Evolutionary conservation across 1,140 invertebrate genomes (phyloP).

Genomic region (Drosophila sechellia): DNA sequence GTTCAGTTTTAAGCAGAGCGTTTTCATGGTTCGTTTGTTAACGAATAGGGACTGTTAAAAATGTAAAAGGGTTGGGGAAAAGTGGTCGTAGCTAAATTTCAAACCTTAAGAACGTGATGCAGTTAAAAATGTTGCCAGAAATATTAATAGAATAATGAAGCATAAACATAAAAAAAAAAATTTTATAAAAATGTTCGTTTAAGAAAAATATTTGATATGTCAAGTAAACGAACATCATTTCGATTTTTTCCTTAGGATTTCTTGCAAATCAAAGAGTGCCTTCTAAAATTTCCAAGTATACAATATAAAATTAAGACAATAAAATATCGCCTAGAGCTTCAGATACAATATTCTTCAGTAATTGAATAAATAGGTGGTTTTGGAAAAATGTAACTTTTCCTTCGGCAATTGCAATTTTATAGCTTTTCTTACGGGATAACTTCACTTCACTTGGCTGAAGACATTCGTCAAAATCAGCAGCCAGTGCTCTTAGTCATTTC

Average conservation of each 20-base stretch:
- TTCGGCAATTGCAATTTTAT: neutral
- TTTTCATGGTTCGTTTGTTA: slow-evolving; percentile 37
- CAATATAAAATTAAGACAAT: too few species aligned
- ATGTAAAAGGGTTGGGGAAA: neutral
- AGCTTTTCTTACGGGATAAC: slow-evolving; percentile 12
- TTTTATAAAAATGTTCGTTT: too few species aligned
- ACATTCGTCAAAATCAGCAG: slow-evolving; percentile 26
- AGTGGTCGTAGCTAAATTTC: neutral
- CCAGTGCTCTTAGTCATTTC: slow-evolving; percentile 16
- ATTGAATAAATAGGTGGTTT: neutral
- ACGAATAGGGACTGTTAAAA: slow-evolving; percentile 1
- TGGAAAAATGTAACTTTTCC: neutral
- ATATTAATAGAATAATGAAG: too few species aligned
- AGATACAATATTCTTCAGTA: neutral
- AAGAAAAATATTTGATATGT: too few species aligned
- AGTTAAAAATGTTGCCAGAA: too few species aligned
- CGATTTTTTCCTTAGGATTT: too few species aligned
- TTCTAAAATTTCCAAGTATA: too few species aligned
- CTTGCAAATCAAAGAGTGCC: too few species aligned
- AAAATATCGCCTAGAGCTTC: too few species aligned
- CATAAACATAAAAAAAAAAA: too few species aligned
- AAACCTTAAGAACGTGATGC: neutral
- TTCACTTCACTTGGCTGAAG: slow-evolving; percentile 10
- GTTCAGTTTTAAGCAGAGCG: slow-evolving; percentile 17
- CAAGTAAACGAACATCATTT: too few species aligned